phyloP scores from a whole-genome alignment of 2,113 vertebrate genomes.

The Oreotrochilus melanogaster region DNA sequence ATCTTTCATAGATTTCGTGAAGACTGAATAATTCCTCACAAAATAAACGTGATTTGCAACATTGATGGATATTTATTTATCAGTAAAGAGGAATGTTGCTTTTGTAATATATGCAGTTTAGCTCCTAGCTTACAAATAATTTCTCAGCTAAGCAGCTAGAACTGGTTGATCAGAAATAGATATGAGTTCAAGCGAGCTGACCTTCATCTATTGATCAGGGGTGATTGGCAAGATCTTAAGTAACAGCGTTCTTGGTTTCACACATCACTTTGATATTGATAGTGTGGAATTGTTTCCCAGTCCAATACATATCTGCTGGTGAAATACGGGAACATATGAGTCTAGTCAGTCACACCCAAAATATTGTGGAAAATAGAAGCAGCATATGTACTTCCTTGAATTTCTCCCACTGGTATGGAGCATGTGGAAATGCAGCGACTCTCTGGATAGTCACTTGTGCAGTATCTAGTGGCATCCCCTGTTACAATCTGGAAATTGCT shows the following conservation, averaged over 20 bases:
- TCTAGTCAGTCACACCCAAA: constrained; percentile 72
- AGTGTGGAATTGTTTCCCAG: constrained; percentile 59
- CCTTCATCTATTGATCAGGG: constrained; percentile 61
- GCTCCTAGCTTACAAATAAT: constrained; percentile 14
- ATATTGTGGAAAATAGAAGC: constrained; percentile 62
- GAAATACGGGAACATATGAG: constrained; percentile 68
- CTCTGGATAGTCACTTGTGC: background rate
- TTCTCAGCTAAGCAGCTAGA: constrained; percentile 3
- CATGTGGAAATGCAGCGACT: constrained; percentile 27
- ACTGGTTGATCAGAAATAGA: constrained; percentile 57
- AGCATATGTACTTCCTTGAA: constrained; percentile 61
- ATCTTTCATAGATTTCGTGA: background rate
- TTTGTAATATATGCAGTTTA: constrained; percentile 53
- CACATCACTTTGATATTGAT: constrained; percentile 47
- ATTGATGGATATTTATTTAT: constrained; percentile 42
- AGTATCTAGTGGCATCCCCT: background rate
- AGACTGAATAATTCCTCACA: background rate
- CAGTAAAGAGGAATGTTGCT: background rate
- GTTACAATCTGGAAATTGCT: constrained; percentile 37
- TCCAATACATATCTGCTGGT: constrained; percentile 66
- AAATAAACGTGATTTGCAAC: background rate
- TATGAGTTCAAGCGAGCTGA: constrained; percentile 20
- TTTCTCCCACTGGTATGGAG: constrained; percentile 52
- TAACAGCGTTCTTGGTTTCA: constrained; percentile 42
- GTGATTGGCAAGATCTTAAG: constrained; percentile 48